These are phyloP conservation scores for Leistus spinibarbis DNA, from an alignment of 2,888 invertebrate genomes.

Conservation along the genomic window DNA sequence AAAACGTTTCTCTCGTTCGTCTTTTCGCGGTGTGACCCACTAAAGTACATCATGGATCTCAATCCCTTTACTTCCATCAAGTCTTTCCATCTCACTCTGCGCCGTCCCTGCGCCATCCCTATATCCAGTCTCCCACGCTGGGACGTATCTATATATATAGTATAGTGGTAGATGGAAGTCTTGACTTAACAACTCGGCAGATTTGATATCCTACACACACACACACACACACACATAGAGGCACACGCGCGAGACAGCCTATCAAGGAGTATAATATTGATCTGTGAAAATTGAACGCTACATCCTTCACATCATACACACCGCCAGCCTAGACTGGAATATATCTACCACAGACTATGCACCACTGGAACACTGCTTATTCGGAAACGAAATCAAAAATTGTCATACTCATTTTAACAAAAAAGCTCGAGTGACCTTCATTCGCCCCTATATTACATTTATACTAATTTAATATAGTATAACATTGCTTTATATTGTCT, in stretches of 20 bases:
- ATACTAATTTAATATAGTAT: too few relatives aligned
- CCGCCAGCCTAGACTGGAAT: too few relatives aligned
- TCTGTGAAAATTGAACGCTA: constrained; percentile 36
- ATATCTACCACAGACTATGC: too few relatives aligned
- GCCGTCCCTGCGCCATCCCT: neutral
- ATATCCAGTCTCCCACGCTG: neutral
- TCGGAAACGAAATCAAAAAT: too few relatives aligned
- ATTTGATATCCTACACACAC: constrained; percentile 33
- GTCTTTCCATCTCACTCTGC: neutral
- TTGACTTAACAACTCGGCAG: constrained; percentile 37
- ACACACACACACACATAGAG: constrained; percentile 12
- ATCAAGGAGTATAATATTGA: constrained; percentile 34
- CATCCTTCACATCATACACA: constrained; percentile 14
- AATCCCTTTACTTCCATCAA: neutral
- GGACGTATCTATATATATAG: neutral
- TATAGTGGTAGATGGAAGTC: constrained; percentile 20
- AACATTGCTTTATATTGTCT: too few relatives aligned
- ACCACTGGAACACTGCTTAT: too few relatives aligned
- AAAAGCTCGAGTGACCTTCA: too few relatives aligned
- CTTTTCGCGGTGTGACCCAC: constrained; percentile 20
- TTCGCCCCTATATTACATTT: too few relatives aligned
- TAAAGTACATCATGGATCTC: constrained; percentile 4
- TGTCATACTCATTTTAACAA: too few relatives aligned
- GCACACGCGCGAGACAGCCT: constrained; percentile 16
- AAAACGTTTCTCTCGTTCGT: neutral